Conservation (phyloP, 2,888 invertebrate species). For the Phragmatobia fuliginosa region DNA sequence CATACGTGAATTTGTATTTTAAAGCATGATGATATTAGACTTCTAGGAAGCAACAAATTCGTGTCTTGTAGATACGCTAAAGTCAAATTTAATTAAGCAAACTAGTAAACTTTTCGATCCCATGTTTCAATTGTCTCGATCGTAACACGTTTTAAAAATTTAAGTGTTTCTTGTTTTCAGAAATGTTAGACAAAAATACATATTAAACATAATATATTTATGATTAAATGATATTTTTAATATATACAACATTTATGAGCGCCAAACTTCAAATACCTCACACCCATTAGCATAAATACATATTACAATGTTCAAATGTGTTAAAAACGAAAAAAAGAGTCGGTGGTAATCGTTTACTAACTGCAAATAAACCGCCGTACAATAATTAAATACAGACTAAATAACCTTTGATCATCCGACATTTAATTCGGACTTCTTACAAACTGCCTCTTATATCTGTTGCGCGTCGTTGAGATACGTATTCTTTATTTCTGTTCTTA, state of each 20-base stretch:
- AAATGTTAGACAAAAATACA: neutral
- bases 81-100: neutral
- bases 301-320: neutral
- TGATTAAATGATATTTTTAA: neutral
- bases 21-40: neutral
- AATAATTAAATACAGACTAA: constrained; percentile 4
- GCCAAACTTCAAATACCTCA: neutral
- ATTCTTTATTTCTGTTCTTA: constrained; percentile 36
- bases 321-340: neutral
- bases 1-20: neutral
- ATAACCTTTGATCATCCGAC: constrained; percentile 27
- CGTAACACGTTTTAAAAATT: too few relatives aligned
- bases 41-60: neutral
- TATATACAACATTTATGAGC: neutral
- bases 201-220: neutral
- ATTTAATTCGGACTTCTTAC: constrained; percentile 30
- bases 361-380: constrained; percentile 1
- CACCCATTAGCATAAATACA: neutral
- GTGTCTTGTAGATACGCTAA: too few relatives aligned
- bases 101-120: neutral
- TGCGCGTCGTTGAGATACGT: constrained; percentile 36
- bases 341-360: neutral
- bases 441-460: constrained; percentile 32
- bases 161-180: too few relatives aligned
- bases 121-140: neutral